These are phyloP conservation scores for Odontesthes bonariensis DNA, from an alignment of 2,113 vertebrate species.

Conservation along the genomic window DNA sequence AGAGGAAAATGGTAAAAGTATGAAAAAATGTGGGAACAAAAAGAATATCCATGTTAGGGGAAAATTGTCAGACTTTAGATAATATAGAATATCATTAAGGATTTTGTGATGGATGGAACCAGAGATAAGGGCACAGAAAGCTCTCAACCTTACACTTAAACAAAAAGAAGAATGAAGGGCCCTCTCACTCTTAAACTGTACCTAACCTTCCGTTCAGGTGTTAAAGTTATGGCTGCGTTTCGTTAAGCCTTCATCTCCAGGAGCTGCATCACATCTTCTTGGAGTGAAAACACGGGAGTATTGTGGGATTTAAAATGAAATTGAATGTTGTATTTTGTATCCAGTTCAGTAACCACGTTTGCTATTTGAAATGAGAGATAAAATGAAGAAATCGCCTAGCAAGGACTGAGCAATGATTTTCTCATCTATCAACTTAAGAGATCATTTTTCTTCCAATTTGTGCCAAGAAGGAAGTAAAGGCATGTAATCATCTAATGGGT, in stretches of 20 bases:
- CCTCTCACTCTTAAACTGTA: conserved; percentile 26
- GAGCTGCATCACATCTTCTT: conserved; percentile 40
- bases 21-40: background rate
- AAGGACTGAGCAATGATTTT: conserved; percentile 59
- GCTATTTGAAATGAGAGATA: conserved; percentile 63
- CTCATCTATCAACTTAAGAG: conserved; percentile 72
- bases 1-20: too few species aligned
- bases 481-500: conserved; percentile 61
- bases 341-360: conserved; percentile 37
- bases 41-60: background rate
- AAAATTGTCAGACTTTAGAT: background rate
- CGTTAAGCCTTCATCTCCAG: conserved; percentile 50
- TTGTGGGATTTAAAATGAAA: conserved; percentile 63
- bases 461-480: conserved; percentile 66
- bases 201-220: conserved; percentile 42
- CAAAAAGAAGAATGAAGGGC: conserved; percentile 28
- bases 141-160: background rate
- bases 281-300: conserved; percentile 45
- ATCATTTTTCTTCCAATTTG: conserved; percentile 77
- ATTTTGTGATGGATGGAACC: conserved; percentile 7
- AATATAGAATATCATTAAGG: background rate
- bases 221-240: conserved; percentile 18
- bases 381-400: conserved; percentile 63
- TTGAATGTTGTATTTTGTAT: conserved; percentile 63
- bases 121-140: conserved; percentile 7